Evolutionary conservation across 30 jellyfish, hydroid and myxozoan species (phyloP).

Genomic region (Pelagia noctiluca): DNA sequence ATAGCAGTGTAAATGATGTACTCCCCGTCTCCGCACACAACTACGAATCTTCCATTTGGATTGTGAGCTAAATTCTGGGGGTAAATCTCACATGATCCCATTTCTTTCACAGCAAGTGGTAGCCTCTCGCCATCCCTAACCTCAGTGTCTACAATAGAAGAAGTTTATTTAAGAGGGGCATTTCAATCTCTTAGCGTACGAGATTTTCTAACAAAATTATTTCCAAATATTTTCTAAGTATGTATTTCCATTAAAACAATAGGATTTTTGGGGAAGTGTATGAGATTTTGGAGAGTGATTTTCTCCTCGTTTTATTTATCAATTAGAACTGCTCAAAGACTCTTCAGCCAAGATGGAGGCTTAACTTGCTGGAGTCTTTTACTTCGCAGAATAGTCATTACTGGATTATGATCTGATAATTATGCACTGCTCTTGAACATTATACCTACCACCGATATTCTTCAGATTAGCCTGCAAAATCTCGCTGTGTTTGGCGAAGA

Average conservation of each 20-base stretch:
- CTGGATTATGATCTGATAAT: neutral
- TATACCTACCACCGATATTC: constrained; percentile 77
- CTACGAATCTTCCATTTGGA: constrained; percentile 99
- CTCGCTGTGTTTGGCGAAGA: constrained; percentile 95
- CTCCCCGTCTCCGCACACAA: constrained; percentile 99
- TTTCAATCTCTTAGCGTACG: too few relatives aligned
- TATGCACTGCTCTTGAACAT: neutral
- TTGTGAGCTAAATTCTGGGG: constrained; percentile 96
- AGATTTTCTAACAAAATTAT: too few relatives aligned
- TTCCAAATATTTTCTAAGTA: too few relatives aligned
- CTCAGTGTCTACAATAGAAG: constrained; percentile 71
- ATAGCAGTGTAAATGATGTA: constrained; percentile 98
- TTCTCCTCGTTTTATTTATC: too few relatives aligned
- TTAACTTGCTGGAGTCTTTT: too few relatives aligned
- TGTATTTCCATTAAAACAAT: neutral
- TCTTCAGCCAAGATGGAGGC: too few relatives aligned
- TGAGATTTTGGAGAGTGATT: neutral
- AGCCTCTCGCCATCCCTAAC: constrained; percentile 94
- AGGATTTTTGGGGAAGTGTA: neutral
- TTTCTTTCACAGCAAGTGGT: constrained; percentile 94
- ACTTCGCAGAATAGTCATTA: too few relatives aligned
- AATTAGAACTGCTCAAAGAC: too few relatives aligned
- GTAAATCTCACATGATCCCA: constrained; percentile 99
- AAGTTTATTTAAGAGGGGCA: too few relatives aligned
- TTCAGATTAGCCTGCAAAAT: constrained; percentile 96